Conservation (phyloP, 2,888 invertebrate species). For the Drosophila borealis region DNA sequence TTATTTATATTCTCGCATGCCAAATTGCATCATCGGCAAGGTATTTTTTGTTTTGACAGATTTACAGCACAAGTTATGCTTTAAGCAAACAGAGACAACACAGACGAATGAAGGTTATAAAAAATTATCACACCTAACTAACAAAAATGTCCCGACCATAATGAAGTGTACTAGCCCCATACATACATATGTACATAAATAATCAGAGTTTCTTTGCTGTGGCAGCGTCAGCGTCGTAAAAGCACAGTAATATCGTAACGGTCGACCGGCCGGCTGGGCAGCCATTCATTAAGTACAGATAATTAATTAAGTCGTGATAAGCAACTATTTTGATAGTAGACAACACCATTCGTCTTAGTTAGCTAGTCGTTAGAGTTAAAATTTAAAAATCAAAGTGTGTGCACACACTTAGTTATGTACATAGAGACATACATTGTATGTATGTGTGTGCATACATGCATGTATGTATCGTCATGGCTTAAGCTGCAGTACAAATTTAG, state of each 20-base stretch:
- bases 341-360: constrained; percentile 45
- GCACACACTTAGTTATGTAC: constrained; percentile 6
- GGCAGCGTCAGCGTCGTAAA: constrained; percentile 30
- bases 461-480: not conserved
- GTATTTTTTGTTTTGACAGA: constrained; percentile 51
- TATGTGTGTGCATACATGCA: constrained; percentile 5
- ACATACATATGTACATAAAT: constrained; percentile 3
- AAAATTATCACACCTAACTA: constrained; percentile 52
- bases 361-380: constrained; percentile 37
- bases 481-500: constrained; percentile 55
- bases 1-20: constrained; percentile 44
- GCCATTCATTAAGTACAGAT: constrained; percentile 49
- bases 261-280: constrained; percentile 45
- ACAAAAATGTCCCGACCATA: constrained; percentile 39
- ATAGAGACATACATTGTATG: not conserved
- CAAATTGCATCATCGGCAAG: constrained; percentile 69
- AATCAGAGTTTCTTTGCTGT: constrained; percentile 19
- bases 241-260: constrained; percentile 40
- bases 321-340: constrained; percentile 42
- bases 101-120: constrained; percentile 52
- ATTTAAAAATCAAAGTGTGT: constrained; percentile 38
- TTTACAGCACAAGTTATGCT: constrained; percentile 46
- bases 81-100: constrained; percentile 14
- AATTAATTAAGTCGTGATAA: constrained; percentile 75
- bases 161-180: constrained; percentile 15